Base-by-base conservation (phyloP, 1,140 invertebrate species). In the Xylocopa sonorina region DNA sequence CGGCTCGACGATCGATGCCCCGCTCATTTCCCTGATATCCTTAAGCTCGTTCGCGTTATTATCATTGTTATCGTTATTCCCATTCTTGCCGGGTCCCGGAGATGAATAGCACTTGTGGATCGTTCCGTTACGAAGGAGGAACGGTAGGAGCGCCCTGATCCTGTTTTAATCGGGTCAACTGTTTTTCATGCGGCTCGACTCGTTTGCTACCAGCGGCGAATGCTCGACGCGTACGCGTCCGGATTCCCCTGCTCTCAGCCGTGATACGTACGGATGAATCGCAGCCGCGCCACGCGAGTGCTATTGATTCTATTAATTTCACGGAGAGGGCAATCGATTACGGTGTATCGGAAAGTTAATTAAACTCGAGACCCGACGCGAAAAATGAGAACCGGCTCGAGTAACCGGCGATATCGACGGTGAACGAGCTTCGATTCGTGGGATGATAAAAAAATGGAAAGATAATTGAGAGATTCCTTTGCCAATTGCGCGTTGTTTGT, bases 31-130 rank as follows among this genome's bases (percentile, higher is more conserved):
- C 55, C 46, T 71, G 75, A 62, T 71, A 71, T 78, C 67, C 75
- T 62, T 71, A 60, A 69, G 27, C 43, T 38, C 46, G 53, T 41
- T 71, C 66, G 43, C 48, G 75, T 71, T 78, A 78, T 78, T 78
- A 78, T 78, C 69, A 55, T 78, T 55, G 69, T 78, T 78, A 72
- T 78, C 77, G 68, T 78, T 78, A 73, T 73, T 73, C 57, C 60
- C 69, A 72, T 78, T 64, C 57, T 78, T 78, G 64, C 29, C 16
- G 12, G 32, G 53, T n/a, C n/a, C 27, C 41, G 3, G 27, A 43
- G 77, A 78, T 73, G 77, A 73, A 78, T 78, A 38, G 69, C 58
- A 78, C 69, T 78, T 63, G 69, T 78, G 58, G 48, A 73, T 63
- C 48, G 58, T 48, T 55, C 53, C 46, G 12, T n/a, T n/a, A n/a